These are phyloP conservation scores for Tetheella fluctuosa DNA, from an alignment of 2,888 invertebrate species.

Conservation along the genomic window DNA sequence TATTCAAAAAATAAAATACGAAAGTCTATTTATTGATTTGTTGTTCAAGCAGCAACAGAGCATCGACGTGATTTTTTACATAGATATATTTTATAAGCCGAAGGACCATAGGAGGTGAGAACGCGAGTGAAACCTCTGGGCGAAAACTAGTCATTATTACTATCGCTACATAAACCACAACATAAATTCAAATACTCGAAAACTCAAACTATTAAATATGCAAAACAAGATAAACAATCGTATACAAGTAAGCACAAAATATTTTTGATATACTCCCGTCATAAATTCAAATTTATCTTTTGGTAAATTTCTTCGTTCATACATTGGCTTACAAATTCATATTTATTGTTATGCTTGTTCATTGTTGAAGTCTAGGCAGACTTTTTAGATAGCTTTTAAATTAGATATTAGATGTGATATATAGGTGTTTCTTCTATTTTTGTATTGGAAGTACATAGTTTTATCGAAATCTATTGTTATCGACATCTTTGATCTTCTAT, in stretches of 20 bases:
- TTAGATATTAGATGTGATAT: neutral
- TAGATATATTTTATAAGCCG: too few relatives aligned
- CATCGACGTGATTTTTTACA: too few relatives aligned
- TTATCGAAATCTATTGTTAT: too few relatives aligned
- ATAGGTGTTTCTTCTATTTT: neutral
- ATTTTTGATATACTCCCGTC: constrained; percentile 5
- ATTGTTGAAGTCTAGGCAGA: constrained; percentile 1
- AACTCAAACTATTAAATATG: neutral
- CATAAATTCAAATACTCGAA: neutral
- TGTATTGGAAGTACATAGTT: neutral
- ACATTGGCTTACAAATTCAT: constrained; percentile 3
- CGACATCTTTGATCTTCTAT: too few relatives aligned
- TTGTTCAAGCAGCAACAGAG: too few relatives aligned
- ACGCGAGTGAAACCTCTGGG: too few relatives aligned
- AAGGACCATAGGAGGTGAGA: too few relatives aligned
- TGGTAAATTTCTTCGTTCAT: constrained; percentile 8
- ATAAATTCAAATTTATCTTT: neutral
- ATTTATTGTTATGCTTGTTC: neutral
- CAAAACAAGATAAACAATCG: neutral
- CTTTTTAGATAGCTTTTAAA: constrained; percentile 5
- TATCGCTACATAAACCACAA: neutral
- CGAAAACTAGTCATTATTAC: too few relatives aligned
- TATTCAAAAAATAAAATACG: too few relatives aligned
- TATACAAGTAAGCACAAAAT: neutral
- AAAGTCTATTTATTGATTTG: too few relatives aligned